Evolutionary conservation across 2,888 invertebrate genomes (phyloP).

Genomic region (Meta bourneti): DNA sequence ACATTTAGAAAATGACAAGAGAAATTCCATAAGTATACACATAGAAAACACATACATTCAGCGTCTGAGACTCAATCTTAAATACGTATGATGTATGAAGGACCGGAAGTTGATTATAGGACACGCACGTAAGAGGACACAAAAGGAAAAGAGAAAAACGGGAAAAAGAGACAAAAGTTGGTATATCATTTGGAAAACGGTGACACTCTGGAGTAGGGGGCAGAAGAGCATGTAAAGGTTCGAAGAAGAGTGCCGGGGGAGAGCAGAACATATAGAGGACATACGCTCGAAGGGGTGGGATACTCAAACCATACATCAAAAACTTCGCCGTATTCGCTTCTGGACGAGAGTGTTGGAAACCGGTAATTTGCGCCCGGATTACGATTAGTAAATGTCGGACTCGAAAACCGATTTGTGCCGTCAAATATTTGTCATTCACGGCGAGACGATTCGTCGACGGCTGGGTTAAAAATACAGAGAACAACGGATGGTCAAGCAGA

Average conservation of each 20-base stretch:
- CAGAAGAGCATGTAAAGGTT: slow-evolving; percentile 12
- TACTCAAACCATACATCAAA: slow-evolving; percentile 69
- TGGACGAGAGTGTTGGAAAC: slow-evolving; percentile 57
- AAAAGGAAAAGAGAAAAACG: slow-evolving; percentile 11
- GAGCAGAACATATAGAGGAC: background rate
- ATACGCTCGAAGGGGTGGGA: slow-evolving; percentile 56
- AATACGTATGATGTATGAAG: background rate
- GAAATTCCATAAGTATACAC: background rate
- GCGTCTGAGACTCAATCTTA: slow-evolving; percentile 5
- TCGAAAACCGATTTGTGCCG: slow-evolving; percentile 68
- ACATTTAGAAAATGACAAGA: too few relatives aligned
- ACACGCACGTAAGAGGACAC: slow-evolving; percentile 33
- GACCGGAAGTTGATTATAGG: slow-evolving; percentile 58
- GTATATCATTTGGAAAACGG: slow-evolving; percentile 62
- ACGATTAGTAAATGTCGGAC: slow-evolving; percentile 69
- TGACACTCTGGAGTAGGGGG: slow-evolving; percentile 53
- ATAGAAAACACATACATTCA: background rate
- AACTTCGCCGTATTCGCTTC: slow-evolving; percentile 22
- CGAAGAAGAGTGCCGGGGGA: background rate
- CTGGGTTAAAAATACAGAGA: slow-evolving; percentile 67
- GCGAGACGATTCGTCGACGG: slow-evolving; percentile 73
- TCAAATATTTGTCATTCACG: slow-evolving; percentile 75
- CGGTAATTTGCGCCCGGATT: slow-evolving; percentile 67
- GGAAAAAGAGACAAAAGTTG: slow-evolving; percentile 20
- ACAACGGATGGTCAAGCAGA: slow-evolving; percentile 42